Evolutionary conservation across 2,797 vertebrate species (phyloP).

Genomic region (Brachyalestes nurse): DNA sequence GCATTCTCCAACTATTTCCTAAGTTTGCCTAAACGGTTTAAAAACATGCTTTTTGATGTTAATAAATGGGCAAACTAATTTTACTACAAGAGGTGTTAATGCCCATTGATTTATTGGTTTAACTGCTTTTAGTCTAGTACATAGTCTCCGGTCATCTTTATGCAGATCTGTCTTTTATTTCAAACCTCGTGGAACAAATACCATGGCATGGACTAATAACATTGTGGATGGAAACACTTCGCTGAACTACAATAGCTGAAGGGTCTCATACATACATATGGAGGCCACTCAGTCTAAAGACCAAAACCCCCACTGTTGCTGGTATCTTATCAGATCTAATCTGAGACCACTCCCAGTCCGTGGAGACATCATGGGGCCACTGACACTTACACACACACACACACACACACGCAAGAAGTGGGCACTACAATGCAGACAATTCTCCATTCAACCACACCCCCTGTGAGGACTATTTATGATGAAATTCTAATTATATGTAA

Average conservation of each 20-base stretch:
- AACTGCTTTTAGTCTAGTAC: not conserved
- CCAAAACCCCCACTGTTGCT: slow-evolving; percentile 10
- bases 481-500: not conserved
- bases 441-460: not conserved
- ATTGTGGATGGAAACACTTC: not conserved
- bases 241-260: not conserved
- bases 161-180: not conserved
- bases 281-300: slow-evolving; percentile 11
- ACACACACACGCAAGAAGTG: slow-evolving; percentile 19
- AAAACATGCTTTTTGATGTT: no score
- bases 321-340: slow-evolving; percentile 57
- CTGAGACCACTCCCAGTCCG: slow-evolving; percentile 48
- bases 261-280: not conserved
- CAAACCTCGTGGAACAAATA: not conserved
- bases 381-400: slow-evolving; percentile 65
- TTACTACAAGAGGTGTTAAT: no score
- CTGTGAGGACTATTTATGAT: slow-evolving; percentile 4
- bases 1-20: no score
- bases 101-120: no score
- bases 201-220: not conserved
- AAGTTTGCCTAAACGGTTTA: no score
- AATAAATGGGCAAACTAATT: no score
- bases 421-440: slow-evolving; percentile 11
- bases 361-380: slow-evolving; percentile 51
- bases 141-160: not conserved